These are phyloP conservation scores for Alfaro cultratus DNA, from an alignment of 2,797 vertebrate species.

Conservation along the genomic window DNA sequence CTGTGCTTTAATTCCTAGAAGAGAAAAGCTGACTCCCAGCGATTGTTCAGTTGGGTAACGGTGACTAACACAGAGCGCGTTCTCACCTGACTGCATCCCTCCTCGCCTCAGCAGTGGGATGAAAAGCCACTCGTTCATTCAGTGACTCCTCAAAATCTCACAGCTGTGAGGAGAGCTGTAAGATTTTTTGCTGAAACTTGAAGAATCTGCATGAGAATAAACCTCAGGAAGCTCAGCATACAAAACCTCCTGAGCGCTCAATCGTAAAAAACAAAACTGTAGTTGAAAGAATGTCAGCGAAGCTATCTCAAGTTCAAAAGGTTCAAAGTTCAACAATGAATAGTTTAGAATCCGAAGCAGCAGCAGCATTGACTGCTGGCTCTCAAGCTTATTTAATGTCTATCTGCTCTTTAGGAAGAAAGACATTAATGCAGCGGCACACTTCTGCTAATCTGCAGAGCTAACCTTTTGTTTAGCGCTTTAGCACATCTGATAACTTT, in stretches of 20 bases:
- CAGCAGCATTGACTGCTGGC: not conserved
- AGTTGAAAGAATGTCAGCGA: not conserved
- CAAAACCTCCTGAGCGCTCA: not conserved
- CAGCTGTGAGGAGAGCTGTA: conserved; percentile 10
- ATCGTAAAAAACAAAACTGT: not conserved
- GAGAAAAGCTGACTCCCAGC: not conserved
- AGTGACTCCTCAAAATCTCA: not conserved
- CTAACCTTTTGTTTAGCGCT: no score
- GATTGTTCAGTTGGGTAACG: not conserved
- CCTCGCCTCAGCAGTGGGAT: conserved; percentile 27
- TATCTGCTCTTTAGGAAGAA: not conserved
- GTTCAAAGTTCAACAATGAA: not conserved
- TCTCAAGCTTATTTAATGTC: not conserved
- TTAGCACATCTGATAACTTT: no score
- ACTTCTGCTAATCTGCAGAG: no score
- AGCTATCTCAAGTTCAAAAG: not conserved
- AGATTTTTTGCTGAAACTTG: conserved; percentile 1
- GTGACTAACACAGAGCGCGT: conserved; percentile 17
- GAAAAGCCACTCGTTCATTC: not conserved
- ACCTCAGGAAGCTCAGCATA: not conserved
- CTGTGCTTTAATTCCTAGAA: conserved; percentile 14
- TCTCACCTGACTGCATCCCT: conserved; percentile 18
- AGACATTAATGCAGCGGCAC: no score
- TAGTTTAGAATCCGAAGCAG: not conserved
- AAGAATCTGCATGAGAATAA: not conserved